Evolutionary conservation across 1,140 invertebrate genomes (phyloP).

Genomic region (Drosophila cardini): DNA sequence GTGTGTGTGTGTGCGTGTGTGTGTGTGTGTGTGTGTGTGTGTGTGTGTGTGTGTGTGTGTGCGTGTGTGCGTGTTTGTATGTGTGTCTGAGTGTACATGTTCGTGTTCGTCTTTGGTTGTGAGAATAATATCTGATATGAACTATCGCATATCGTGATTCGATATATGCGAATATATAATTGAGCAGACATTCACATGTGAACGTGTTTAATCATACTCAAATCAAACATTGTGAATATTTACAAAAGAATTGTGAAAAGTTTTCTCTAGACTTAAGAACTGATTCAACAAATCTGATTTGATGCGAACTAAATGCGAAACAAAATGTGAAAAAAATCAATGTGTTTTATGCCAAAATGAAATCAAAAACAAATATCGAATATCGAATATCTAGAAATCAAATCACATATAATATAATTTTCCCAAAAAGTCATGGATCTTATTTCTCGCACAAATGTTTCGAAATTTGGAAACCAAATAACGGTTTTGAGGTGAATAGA

Average conservation of each 20-base stretch:
- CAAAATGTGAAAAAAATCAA: constrained; percentile 11
- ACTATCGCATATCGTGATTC: constrained; percentile 1
- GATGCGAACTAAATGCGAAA: constrained; percentile 4
- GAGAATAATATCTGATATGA: constrained; percentile 1
- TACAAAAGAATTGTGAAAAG: constrained; percentile 13
- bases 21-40: no score
- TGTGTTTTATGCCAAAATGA: neutral
- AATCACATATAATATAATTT: neutral
- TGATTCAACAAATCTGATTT: neutral
- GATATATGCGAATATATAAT: constrained; percentile 3
- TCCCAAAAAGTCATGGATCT: neutral
- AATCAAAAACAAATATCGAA: neutral
- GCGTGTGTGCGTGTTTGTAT: constrained; percentile 15
- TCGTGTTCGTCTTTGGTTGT: constrained; percentile 4
- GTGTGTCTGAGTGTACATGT: neutral
- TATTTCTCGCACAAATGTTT: neutral
- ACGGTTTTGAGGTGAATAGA: neutral
- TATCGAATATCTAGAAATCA: neutral
- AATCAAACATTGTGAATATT: constrained; percentile 31
- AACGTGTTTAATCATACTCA: neutral
- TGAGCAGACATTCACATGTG: constrained; percentile 16
- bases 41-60: constrained; percentile 19
- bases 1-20: constrained; percentile 16
- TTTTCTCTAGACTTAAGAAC: constrained; percentile 4
- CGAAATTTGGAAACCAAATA: neutral